Evolutionary conservation across 2,797 vertebrate species (phyloP).

Genomic region (Schizothorax lantsangensis): DNA sequence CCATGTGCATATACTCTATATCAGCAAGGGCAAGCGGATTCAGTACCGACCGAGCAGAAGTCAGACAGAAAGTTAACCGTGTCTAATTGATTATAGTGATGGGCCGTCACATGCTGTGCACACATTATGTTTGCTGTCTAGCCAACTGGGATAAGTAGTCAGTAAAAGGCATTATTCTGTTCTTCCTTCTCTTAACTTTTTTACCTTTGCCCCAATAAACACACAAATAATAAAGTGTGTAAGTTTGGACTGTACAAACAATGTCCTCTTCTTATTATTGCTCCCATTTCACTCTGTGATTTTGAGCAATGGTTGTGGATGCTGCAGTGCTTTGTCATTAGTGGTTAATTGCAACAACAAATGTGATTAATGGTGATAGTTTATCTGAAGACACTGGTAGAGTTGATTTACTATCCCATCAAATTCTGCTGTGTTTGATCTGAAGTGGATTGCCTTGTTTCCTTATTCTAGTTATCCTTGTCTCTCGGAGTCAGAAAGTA

Average conservation of each 20-base stretch:
- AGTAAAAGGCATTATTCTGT: background rate
- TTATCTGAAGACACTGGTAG: background rate
- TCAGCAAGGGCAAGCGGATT: background rate
- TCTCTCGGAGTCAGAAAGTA: background rate
- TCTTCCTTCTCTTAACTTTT: background rate
- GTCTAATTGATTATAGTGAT: slow-evolving; percentile 33
- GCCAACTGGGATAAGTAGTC: background rate
- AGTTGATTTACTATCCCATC: background rate
- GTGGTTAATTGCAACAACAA: background rate
- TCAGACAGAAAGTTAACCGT: slow-evolving; percentile 3
- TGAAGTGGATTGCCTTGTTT: background rate
- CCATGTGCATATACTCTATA: background rate
- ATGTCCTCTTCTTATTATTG: background rate
- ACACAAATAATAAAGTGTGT: background rate
- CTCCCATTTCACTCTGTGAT: background rate
- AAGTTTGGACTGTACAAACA: background rate
- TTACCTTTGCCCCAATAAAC: background rate
- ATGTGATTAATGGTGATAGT: background rate
- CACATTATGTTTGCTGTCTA: slow-evolving; percentile 10
- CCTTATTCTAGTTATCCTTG: background rate
- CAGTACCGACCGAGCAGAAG: background rate
- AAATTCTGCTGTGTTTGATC: background rate
- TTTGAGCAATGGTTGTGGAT: background rate
- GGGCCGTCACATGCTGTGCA: background rate
- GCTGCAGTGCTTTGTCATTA: slow-evolving; percentile 7